Percentiles rank a stretch among this genome's conserved stretches.
These are phyloP conservation scores for Drosophila azteca DNA, from an alignment of 1,140 invertebrate species.

Conservation along the genomic window DNA sequence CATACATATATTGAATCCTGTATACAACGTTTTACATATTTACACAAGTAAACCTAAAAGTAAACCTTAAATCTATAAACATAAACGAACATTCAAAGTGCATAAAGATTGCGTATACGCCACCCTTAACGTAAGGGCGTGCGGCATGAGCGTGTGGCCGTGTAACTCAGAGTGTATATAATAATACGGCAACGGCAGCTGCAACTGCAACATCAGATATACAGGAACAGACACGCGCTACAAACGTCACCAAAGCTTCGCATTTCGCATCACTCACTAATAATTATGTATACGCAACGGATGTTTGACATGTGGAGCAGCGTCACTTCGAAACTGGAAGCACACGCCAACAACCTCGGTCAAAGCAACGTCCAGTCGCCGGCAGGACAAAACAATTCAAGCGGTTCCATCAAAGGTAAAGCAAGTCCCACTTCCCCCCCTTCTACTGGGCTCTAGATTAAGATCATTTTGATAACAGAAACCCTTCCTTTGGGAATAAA, in stretches of 20 bases:
- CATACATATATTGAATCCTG: conserved; percentile 34
- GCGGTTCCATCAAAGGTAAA: conserved; percentile 94
- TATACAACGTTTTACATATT: conserved; percentile 57
- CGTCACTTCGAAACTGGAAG: conserved; percentile 91
- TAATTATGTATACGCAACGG: conserved; percentile 87
- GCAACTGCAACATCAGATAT: background rate
- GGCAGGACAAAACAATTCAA: conserved; percentile 87
- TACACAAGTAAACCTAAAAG: conserved; percentile 35
- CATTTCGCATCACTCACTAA: conserved; percentile 59
- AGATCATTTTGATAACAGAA: no score
- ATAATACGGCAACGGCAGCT: background rate
- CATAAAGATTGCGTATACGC: conserved; percentile 46
- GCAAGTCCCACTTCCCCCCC: background rate
- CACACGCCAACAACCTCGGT: conserved; percentile 86
- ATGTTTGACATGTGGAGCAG: conserved; percentile 95
- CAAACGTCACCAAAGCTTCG: conserved; percentile 57
- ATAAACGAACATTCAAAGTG: background rate
- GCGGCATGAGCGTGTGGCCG: conserved; percentile 17
- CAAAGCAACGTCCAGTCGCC: conserved; percentile 85
- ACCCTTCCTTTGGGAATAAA: no score
- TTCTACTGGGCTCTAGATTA: background rate
- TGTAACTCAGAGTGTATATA: conserved; percentile 26
- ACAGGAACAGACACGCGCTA: conserved; percentile 21
- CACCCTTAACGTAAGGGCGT: conserved; percentile 21
- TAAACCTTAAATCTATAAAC: conserved; percentile 23